Evolutionary conservation across 2,888 invertebrate species (phyloP).

Genomic region (Smittia aterrima): DNA sequence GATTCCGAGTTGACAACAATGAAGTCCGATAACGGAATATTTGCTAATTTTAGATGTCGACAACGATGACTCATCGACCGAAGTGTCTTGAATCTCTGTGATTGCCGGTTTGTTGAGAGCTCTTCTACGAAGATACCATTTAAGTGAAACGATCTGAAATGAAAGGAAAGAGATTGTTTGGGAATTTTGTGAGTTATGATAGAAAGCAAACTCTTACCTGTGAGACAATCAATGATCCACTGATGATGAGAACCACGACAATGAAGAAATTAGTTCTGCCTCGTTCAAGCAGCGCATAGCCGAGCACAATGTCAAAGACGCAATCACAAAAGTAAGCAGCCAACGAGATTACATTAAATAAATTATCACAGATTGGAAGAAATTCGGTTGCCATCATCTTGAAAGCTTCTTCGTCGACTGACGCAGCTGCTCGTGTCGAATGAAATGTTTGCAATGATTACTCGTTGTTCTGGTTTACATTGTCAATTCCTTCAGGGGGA

Average conservation of each 20-base stretch:
- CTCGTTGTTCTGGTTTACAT: constrained; percentile 35
- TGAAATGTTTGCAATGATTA: neutral
- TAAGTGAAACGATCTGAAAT: constrained; percentile 64
- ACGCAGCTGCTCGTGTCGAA: neutral
- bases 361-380: constrained; percentile 84
- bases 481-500: constrained; percentile 8
- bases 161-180: constrained; percentile 37
- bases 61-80: constrained; percentile 17
- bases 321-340: constrained; percentile 89
- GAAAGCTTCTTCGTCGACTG: neutral
- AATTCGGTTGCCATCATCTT: constrained; percentile 68
- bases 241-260: constrained; percentile 67
- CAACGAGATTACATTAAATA: constrained; percentile 86
- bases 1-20: constrained; percentile 69
- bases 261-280: constrained; percentile 65
- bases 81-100: constrained; percentile 45
- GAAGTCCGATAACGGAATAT: constrained; percentile 60
- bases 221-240: constrained; percentile 71
- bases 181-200: too few species aligned
- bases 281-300: constrained; percentile 75
- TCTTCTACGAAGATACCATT: constrained; percentile 63
- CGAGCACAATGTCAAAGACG: constrained; percentile 82
- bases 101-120: constrained; percentile 51
- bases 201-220: constrained; percentile 57
- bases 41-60: constrained; percentile 43